Conservation (phyloP, 2,797 vertebrate genomes). For the Coreius guichenoti region DNA sequence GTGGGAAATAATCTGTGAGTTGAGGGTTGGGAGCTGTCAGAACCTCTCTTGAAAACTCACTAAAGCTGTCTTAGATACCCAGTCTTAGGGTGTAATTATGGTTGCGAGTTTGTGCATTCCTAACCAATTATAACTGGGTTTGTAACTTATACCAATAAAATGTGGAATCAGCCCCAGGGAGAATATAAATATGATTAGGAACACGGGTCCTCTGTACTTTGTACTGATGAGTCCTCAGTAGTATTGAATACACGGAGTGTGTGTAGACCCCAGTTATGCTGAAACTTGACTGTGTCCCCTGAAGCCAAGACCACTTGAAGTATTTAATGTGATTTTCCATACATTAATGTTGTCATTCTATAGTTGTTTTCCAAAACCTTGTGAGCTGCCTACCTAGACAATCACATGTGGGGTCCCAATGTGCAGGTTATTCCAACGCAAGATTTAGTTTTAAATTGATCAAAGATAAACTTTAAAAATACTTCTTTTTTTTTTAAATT, state of each 20-base stretch:
- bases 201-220: slow-evolving; percentile 3
- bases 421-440: neutral
- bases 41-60: slow-evolving; percentile 23
- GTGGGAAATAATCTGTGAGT: slow-evolving; percentile 41
- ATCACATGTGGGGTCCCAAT: neutral
- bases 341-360: neutral
- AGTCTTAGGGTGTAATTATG: slow-evolving; percentile 30
- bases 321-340: slow-evolving; percentile 3
- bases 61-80: slow-evolving; percentile 21
- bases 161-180: slow-evolving; percentile 11
- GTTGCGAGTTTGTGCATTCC: slow-evolving; percentile 17
- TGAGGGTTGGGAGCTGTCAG: slow-evolving; percentile 34
- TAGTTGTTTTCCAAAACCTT: neutral
- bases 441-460: neutral
- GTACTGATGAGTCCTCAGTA: slow-evolving; percentile 9
- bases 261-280: neutral
- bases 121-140: slow-evolving; percentile 33
- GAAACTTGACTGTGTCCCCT: neutral
- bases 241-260: neutral
- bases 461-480: no score
- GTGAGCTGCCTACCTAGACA: neutral
- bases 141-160: slow-evolving; percentile 19
- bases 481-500: no score
- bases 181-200: slow-evolving; percentile 17
- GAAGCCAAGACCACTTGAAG: neutral